phyloP scores from a whole-genome alignment of 2,113 vertebrate genomes.

The Scophthalmus maximus region DNA sequence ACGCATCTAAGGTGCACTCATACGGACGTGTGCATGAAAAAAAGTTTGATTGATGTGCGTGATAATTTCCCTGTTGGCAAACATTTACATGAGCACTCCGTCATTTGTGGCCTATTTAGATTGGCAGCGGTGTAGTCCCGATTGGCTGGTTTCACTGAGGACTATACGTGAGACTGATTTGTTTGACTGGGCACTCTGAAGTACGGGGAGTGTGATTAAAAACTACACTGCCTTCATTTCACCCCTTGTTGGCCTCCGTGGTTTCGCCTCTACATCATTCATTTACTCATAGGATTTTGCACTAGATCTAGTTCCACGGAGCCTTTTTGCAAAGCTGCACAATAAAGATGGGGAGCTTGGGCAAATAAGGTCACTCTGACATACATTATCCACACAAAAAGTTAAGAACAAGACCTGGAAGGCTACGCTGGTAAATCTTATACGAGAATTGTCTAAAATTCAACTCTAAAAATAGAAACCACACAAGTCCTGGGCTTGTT shows the following conservation, averaged over 20 bases:
- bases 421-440: slow-evolving; percentile 10
- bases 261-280: slow-evolving; percentile 38
- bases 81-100: slow-evolving; percentile 55
- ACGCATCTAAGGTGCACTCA: slow-evolving; percentile 42
- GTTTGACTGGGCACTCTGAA: slow-evolving; percentile 74
- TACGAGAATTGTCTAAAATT: slow-evolving; percentile 35
- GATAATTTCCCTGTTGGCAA: slow-evolving; percentile 72
- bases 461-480: slow-evolving; percentile 57
- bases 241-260: slow-evolving; percentile 54
- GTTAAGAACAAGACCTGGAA: slow-evolving; percentile 24
- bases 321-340: slow-evolving; percentile 32
- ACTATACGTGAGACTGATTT: slow-evolving; percentile 67
- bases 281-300: slow-evolving; percentile 38
- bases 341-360: slow-evolving; percentile 17
- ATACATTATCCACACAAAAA: slow-evolving; percentile 8
- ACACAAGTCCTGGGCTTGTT: slow-evolving; percentile 35
- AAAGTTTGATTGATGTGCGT: slow-evolving; percentile 59
- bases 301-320: slow-evolving; percentile 18
- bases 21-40: slow-evolving; percentile 31
- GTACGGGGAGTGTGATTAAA: slow-evolving; percentile 62
- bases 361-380: slow-evolving; percentile 23
- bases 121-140: slow-evolving; percentile 66
- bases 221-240: slow-evolving; percentile 59
- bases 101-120: slow-evolving; percentile 75
- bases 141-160: slow-evolving; percentile 71